These are phyloP conservation scores for Eleutherodactylus coqui DNA, from an alignment of 2,797 vertebrate genomes.

Conservation along the genomic window DNA sequence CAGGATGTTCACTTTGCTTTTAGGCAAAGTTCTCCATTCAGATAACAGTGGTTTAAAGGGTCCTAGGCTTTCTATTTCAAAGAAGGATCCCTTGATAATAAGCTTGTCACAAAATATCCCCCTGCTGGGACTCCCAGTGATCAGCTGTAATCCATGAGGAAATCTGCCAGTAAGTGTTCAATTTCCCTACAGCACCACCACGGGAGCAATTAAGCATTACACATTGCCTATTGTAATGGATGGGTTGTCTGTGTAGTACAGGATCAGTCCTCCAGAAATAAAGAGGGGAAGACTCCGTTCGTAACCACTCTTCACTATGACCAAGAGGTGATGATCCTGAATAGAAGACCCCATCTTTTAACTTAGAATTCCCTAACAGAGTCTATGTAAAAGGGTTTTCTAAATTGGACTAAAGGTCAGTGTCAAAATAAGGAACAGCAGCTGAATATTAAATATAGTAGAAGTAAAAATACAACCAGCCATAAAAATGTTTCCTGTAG, in stretches of 20 bases:
- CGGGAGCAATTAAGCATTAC: too few relatives aligned
- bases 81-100: too few relatives aligned
- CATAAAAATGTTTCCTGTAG: constrained; percentile 39
- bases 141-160: too few relatives aligned
- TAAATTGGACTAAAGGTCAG: neutral
- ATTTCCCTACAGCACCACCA: too few relatives aligned
- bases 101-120: too few relatives aligned
- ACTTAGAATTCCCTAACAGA: neutral
- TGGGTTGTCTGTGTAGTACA: neutral
- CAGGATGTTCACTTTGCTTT: too few relatives aligned
- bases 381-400: neutral
- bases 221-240: neutral
- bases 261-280: neutral
- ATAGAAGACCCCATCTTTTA: neutral
- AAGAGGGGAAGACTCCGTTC: too few relatives aligned
- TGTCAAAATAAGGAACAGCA: neutral
- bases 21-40: too few relatives aligned
- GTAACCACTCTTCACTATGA: neutral
- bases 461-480: neutral
- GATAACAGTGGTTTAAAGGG: too few relatives aligned
- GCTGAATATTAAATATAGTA: neutral
- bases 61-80: too few relatives aligned
- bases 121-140: too few relatives aligned
- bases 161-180: too few relatives aligned
- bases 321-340: neutral